A percentile compares a stretch with the other conserved stretches of the same genome.
These are phyloP conservation scores for Antigone vipio DNA, from an alignment of 2,113 vertebrate species.

Conservation along the genomic window DNA sequence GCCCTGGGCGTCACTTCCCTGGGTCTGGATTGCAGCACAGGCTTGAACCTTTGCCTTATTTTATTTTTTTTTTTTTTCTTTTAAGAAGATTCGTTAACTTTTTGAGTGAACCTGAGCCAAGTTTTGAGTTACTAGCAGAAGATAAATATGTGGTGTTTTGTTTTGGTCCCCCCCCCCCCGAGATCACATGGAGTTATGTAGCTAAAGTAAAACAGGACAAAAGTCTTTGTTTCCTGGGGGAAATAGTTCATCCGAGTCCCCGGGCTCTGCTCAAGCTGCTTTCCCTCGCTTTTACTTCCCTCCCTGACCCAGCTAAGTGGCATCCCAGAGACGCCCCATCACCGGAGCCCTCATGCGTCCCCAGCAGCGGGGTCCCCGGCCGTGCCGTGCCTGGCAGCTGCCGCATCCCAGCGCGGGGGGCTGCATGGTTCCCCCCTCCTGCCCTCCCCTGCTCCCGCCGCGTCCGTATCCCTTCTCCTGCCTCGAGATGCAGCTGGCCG, in stretches of 20 bases:
- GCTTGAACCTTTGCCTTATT: not conserved
- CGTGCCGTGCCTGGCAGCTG: accelerated
- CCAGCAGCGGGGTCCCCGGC: accelerated
- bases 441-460: accelerated
- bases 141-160: not conserved
- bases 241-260: not conserved
- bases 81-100: not conserved
- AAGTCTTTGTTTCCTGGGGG: not conserved
- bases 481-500: accelerated
- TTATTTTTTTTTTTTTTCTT: not conserved
- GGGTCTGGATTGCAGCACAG: not conserved
- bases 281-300: not conserved
- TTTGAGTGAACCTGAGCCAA: not conserved
- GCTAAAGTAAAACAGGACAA: not conserved
- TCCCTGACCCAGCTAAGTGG: not conserved
- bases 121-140: not conserved
- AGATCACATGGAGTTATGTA: not conserved
- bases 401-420: accelerated
- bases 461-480: not conserved
- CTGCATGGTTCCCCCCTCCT: not conserved
- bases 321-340: not conserved
- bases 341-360: not conserved
- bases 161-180: not conserved
- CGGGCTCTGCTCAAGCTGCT: not conserved
- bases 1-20: not conserved